Conservation (phyloP, 2,888 invertebrate species). For the Dicyrtomina minuta region DNA sequence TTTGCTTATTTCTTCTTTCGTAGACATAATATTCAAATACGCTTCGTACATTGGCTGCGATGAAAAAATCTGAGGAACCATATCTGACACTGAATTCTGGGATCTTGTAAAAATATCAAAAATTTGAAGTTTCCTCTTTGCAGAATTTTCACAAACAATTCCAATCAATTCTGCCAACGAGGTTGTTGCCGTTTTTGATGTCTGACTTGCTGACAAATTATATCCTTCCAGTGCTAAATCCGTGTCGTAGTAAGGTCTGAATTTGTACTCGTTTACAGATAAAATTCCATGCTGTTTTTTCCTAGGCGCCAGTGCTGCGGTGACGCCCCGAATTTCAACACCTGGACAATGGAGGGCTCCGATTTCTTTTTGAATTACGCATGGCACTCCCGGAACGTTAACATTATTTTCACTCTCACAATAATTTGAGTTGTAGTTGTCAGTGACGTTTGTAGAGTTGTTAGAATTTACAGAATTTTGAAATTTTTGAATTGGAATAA, state of each 20-base stretch:
- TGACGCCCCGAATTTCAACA: slow-evolving; percentile 73
- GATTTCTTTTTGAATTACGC: slow-evolving; percentile 38
- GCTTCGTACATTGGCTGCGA: not conserved
- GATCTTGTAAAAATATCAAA: not conserved
- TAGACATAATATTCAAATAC: not conserved
- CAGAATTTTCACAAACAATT: slow-evolving; percentile 56
- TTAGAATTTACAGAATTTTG: not conserved
- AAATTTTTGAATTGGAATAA: not conserved
- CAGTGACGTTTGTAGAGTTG: slow-evolving; percentile 56
- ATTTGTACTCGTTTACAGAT: too few relatives aligned
- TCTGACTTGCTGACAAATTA: too few relatives aligned
- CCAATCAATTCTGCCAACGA: slow-evolving; percentile 11
- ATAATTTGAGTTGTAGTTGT: too few relatives aligned
- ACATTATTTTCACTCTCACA: too few relatives aligned
- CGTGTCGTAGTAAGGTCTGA: too few relatives aligned
- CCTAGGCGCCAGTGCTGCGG: slow-evolving; percentile 62
- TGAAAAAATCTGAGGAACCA: not conserved
- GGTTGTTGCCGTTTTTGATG: not conserved
- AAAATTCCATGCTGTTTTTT: too few relatives aligned
- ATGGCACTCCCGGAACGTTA: too few relatives aligned
- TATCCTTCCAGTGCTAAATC: too few relatives aligned
- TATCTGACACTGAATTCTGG: not conserved
- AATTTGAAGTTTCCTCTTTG: slow-evolving; percentile 54
- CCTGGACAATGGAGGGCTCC: slow-evolving; percentile 65
- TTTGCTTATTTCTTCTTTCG: not conserved